phyloP scores from a whole-genome alignment of 2,888 invertebrate species.

The Rhagium mordax region DNA sequence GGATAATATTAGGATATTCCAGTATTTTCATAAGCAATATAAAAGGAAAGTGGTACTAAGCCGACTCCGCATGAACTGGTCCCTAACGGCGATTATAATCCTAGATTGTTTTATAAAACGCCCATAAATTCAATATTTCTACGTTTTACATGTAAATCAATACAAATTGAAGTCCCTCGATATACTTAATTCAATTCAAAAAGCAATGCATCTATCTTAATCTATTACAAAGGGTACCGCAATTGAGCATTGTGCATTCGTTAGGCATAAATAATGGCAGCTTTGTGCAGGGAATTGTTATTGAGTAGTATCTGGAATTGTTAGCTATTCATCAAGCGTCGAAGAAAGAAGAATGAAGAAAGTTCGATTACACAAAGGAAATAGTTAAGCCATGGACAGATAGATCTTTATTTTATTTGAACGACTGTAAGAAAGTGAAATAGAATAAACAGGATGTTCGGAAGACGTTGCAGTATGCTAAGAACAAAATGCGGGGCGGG shows the following conservation, averaged over 20 bases:
- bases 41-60: no score
- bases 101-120: background rate
- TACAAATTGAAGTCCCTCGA: constrained; percentile 10
- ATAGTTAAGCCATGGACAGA: constrained; percentile 13
- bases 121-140: background rate
- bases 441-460: constrained; percentile 4
- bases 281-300: constrained; percentile 51
- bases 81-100: background rate
- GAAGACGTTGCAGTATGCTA: background rate
- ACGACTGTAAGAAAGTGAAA: background rate
- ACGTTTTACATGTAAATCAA: background rate
- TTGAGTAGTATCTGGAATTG: constrained; percentile 26
- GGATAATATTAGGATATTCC: no score
- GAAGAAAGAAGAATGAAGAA: constrained; percentile 20
- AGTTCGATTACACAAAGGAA: constrained; percentile 19
- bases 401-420: constrained; percentile 9
- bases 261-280: constrained; percentile 58
- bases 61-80: background rate
- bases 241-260: constrained; percentile 57
- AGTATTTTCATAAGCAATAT: no score
- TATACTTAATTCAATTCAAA: constrained; percentile 22
- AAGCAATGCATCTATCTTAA: constrained; percentile 43
- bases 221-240: constrained; percentile 53
- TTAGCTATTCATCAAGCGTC: constrained; percentile 35
- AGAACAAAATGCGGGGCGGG: background rate